These are phyloP conservation scores for Apotomis capreana DNA, from an alignment of 2,888 invertebrate genomes.

Conservation along the genomic window DNA sequence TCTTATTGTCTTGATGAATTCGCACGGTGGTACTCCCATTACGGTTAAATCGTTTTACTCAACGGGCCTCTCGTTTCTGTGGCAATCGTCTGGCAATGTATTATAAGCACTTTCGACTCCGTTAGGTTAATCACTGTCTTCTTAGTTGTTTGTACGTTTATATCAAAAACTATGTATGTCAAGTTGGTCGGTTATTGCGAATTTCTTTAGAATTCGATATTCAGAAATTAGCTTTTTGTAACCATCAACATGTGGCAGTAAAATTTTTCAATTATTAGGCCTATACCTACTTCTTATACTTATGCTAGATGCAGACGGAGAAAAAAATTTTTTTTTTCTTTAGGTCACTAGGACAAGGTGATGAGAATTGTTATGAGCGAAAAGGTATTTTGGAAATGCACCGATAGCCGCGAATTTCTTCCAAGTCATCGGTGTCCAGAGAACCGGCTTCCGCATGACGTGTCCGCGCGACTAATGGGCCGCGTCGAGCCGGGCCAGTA, in stretches of 20 bases:
- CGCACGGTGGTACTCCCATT: slow-evolving; percentile 20
- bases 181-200: neutral
- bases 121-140: neutral
- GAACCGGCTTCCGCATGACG: slow-evolving; percentile 82
- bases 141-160: neutral
- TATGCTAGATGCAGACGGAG: neutral
- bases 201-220: neutral
- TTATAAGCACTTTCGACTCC: neutral
- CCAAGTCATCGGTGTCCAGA: slow-evolving; percentile 65
- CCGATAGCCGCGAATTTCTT: slow-evolving; percentile 65
- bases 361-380: slow-evolving; percentile 43
- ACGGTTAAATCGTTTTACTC: slow-evolving; percentile 2
- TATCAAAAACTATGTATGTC: neutral
- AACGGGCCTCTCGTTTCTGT: neutral
- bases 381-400: slow-evolving; percentile 50
- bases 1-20: slow-evolving; percentile 26
- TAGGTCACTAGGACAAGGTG: neutral
- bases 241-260: too few species aligned
- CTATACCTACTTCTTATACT: too few species aligned
- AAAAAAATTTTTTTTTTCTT: neutral
- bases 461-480: slow-evolving; percentile 73
- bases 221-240: too few species aligned
- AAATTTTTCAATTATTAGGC: too few species aligned
- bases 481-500: slow-evolving; percentile 69
- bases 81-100: neutral